Evolutionary conservation across 92 coral and sea anemone species (phyloP).

Genomic region (Palythoa caribaeorum): DNA sequence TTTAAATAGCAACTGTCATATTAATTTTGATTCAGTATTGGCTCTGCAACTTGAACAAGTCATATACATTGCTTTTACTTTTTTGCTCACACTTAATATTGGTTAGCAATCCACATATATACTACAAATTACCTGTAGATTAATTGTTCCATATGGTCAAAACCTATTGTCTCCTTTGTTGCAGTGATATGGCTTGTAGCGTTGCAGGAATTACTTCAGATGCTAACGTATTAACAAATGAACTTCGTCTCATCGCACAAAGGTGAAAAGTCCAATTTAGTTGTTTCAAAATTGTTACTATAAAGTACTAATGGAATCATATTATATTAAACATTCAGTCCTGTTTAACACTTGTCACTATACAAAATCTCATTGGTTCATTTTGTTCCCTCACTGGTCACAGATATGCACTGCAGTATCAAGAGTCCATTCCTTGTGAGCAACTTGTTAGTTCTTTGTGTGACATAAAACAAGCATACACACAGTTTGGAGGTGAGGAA

Average conservation of each 20-base stretch:
- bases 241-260: conserved; percentile 94
- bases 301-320: too few species aligned
- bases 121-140: too few species aligned
- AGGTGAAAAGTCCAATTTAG: conserved; percentile 61
- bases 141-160: background rate
- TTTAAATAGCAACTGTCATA: too few species aligned
- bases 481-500: conserved; percentile 97
- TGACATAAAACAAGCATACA: conserved; percentile 96
- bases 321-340: background rate
- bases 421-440: conserved; percentile 98
- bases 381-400: background rate
- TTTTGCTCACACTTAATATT: too few species aligned
- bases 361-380: background rate
- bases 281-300: background rate
- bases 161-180: background rate
- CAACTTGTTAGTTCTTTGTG: conserved; percentile 95
- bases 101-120: too few species aligned
- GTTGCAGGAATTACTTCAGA: conserved; percentile 99
- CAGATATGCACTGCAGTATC: conserved; percentile 90
- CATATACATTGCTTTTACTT: too few species aligned
- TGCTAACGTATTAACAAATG: conserved; percentile 95
- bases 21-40: too few species aligned
- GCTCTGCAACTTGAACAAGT: too few species aligned
- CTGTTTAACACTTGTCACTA: background rate
- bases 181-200: conserved; percentile 98